Evolutionary conservation across 2,888 invertebrate genomes (phyloP), one percentile per base, ranked within the genome.

Genomic region (Bhutanitis thaidina): DNA sequence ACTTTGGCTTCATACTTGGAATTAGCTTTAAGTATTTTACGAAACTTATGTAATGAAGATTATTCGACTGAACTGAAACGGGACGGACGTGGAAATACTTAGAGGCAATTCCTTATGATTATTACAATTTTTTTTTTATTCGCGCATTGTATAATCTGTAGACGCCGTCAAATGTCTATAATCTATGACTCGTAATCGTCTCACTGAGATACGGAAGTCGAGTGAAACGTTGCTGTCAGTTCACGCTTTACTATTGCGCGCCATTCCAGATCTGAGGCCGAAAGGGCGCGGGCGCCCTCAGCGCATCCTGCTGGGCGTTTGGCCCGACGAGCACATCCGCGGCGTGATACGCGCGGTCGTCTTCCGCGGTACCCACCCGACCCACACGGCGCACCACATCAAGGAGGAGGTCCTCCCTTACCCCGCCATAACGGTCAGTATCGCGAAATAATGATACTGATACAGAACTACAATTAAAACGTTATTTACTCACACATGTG

Each of bases 241-340:
- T 87, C 86, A 88, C 84, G 77, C 76, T 86, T 80, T 83, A 87
- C 80, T 83, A 74, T 86, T 86, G 76, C 78, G 83, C 75, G 74
- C 67, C 65, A 63, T 90, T 90, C 64, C 91, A 93, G 96, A 97
- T 91, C 90, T 97, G 77, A 91, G 97, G 70, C 97, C 97, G 36
- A 97, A 97, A 84, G 97, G 97, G 43, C 92, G 97, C 69, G 97
- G 97, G 29, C 90, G 97, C 61, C 97, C 97, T 16, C 97, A 97
- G 78, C 92, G 97, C 75, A 97, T 97, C 77, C 90, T 97, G 62
- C 90, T 97, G 61, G 97, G 97, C 56, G 95, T 96, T 55, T 97
- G 97, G 97, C 97, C 97, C 8, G 97, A 97, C 82, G 97, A 97
- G 77, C 97, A 97, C 84, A 97, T 97, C 79, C 94, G 96, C 74